Base-by-base conservation (phyloP, 1,140 invertebrate species). In the Zophobas morio region DNA sequence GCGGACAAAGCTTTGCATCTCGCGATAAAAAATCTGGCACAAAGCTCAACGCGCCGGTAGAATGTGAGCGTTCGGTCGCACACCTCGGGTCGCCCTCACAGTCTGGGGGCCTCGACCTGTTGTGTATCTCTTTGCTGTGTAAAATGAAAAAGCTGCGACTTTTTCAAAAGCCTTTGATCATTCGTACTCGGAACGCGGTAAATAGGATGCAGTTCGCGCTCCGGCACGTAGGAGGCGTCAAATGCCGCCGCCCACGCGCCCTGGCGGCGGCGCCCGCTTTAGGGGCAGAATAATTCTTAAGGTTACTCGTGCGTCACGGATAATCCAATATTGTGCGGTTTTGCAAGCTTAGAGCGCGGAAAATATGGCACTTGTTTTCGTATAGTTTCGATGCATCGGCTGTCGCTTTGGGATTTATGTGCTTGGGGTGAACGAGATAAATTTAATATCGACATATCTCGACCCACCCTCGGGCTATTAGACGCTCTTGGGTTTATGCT, bases 131-230 rank as follows among this genome's bases (percentile, higher is more conserved):
- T 51, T 4, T 20, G 49, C 39, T 36, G 60, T 34, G 37, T 66
- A 66, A 66, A 66, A 66, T 66, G 60, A 66, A 66, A 66, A 66
- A 66, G 60, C 60, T 2, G 39, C 39, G 39, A 66, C 60, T 66
- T 66, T 66, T 66, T 66, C 60, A 66, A 66, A 66, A 66, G 60
- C 60, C 60, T 66, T 66, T 66, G 60, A 66, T 66, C 60, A 66
- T 46, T 66, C 37, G 60, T 42, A 66, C 60, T 42, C 37, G 20
- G 6, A 39, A 66, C 60, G 60, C 60, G 60, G 60, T 46, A 66
- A 42, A 66, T 66, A 66, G 60, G 33, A 66, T 42, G 60, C 39
- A 66, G 60, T 66, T 66, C 39, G 60, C 60, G 60, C 60, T 66
- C 39, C 39, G 20, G 60, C 60, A 66, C 60, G 39, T 66, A 66